These are phyloP conservation scores for Chesias legatella DNA, from an alignment of 2,888 invertebrate genomes.

Conservation along the genomic window DNA sequence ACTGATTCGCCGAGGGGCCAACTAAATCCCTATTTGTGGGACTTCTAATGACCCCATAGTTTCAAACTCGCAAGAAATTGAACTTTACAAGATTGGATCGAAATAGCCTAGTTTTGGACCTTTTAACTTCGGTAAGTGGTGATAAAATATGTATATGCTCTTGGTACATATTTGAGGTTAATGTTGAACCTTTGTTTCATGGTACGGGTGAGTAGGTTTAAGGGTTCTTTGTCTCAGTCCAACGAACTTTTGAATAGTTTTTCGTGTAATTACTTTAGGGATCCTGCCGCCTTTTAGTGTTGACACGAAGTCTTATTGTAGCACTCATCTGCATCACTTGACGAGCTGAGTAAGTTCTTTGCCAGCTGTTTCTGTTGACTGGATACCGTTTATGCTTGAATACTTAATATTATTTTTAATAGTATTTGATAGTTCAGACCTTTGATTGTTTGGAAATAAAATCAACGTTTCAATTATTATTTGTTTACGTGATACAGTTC, in stretches of 20 bases:
- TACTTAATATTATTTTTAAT: too few species aligned
- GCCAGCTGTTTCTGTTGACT: constrained; percentile 11
- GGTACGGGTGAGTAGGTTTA: constrained; percentile 9
- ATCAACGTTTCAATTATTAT: too few species aligned
- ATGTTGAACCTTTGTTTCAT: constrained; percentile 14
- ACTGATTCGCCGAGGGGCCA: constrained; percentile 45
- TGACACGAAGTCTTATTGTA: constrained; percentile 38
- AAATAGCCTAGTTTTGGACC: constrained; percentile 14
- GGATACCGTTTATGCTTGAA: too few species aligned
- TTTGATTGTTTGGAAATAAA: neutral
- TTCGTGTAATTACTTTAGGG: constrained; percentile 45
- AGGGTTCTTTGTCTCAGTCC: constrained; percentile 27
- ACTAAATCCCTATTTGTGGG: constrained; percentile 43
- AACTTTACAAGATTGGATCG: constrained; percentile 20
- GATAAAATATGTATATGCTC: constrained; percentile 16
- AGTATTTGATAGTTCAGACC: too few species aligned
- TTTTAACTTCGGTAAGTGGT: constrained; percentile 17
- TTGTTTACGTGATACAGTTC: too few species aligned
- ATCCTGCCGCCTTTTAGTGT: constrained; percentile 39
- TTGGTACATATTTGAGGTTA: constrained; percentile 11
- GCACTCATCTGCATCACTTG: constrained; percentile 36
- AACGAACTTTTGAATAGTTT: constrained; percentile 32
- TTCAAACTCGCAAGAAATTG: constrained; percentile 30
- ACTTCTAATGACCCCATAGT: constrained; percentile 41
- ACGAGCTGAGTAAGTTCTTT: constrained; percentile 29